A percentile compares a stretch with the other conserved stretches of the same genome.
These are phyloP conservation scores for Aphis gossypii DNA, from an alignment of 1,140 invertebrate species.

Conservation along the genomic window DNA sequence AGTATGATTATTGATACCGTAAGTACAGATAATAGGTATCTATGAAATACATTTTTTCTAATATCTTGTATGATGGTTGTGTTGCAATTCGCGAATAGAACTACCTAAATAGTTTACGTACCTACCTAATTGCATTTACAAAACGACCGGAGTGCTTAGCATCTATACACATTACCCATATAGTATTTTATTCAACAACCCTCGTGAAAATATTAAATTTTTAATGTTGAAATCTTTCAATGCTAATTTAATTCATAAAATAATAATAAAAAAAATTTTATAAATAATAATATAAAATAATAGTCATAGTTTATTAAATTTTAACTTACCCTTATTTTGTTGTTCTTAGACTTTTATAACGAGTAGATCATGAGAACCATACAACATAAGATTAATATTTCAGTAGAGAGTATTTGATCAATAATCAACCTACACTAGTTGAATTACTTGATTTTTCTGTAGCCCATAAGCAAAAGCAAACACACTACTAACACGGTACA, in stretches of 20 bases:
- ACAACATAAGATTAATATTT: not conserved
- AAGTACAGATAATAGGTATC: not conserved
- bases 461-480: not conserved
- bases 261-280: not conserved
- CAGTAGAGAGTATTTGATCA: not conserved
- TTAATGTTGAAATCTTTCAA: not conserved
- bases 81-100: not conserved
- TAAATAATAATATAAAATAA: not conserved
- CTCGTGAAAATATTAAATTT: not conserved
- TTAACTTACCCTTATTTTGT: conserved; percentile 26
- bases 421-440: not conserved
- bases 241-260: not conserved
- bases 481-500: not conserved
- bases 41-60: not conserved
- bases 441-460: not conserved
- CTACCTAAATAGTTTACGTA: too few species aligned
- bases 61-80: not conserved
- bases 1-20: not conserved
- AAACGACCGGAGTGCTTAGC: not conserved
- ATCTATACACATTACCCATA: not conserved
- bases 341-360: not conserved
- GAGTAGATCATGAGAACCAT: not conserved
- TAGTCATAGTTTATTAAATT: not conserved
- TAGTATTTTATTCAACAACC: not conserved
- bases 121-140: not conserved